Evolutionary conservation across 2,113 vertebrate species (phyloP), one percentile per base, ranked within the genome.

Genomic region (Neogobius melanostomus): DNA sequence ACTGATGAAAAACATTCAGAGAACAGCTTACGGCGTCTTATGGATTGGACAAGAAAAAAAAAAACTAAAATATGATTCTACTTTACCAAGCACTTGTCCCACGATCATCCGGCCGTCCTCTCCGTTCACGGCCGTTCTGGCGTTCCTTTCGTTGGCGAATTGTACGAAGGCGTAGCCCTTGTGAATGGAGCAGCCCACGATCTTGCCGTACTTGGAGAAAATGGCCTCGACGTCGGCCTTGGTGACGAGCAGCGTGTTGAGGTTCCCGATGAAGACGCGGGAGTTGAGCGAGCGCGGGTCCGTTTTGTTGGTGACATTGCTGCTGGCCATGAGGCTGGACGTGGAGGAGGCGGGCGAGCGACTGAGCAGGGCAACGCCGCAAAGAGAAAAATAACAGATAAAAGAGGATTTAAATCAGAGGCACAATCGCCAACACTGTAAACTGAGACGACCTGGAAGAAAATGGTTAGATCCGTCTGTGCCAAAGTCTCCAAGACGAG

Each of bases 121-220:
- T 11, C 94, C 93, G 0, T 71, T 74, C 6, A 96, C 95, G 0
- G 95, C 95, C 1, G 94, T 56, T 0, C 95, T 92, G 49, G 95
- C 95, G 54, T 93, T 95, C 77, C 95, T 91, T 85, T 96, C 95
- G 6, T 94, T 95, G 83, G 93, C 87, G 60, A 91, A 96, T 61
- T 96, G 95, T 52, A 96, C 95, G 2, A 96, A 96, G 79, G 95
- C 95, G 82, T 94, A 96, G 80, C 95, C 95, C 88, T 96, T 96
- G 92, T 96, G 95, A 66, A 96, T 93, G 1, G 95, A 96, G 91
- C 95, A 96, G 71, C 95, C 95, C 6, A 96, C 94, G 36, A 96
- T 94, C 91, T 95, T 96, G 75, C 95, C 95, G 0, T 96, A 96
- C 81, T 96, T 96, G 48, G 94, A 85, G 84, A 96, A 96, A 87